A percentile compares a stretch with the other conserved stretches of the same genome.
phyloP scores from a whole-genome alignment of 1,140 invertebrate species.

The Plectus sambesii region DNA sequence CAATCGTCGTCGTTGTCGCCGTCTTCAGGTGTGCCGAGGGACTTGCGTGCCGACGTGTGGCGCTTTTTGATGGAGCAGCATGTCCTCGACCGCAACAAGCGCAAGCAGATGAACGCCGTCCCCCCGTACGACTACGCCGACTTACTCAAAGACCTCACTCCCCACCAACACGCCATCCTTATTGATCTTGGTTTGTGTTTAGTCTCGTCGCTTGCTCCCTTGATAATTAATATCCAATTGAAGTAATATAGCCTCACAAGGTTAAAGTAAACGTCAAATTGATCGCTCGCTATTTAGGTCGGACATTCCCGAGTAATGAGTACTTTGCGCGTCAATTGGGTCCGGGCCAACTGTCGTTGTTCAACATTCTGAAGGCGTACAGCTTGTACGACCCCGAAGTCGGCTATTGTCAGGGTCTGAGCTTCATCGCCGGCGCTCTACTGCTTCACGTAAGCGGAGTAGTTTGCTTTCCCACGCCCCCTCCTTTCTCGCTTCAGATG shows the following conservation, averaged over 20 bases:
- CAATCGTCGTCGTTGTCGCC: slow-evolving; percentile 3
- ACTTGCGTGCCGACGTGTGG: slow-evolving; percentile 79
- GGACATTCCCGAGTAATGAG: slow-evolving; percentile 83
- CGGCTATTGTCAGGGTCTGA: slow-evolving; percentile 69
- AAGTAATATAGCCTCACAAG: slow-evolving; percentile 2
- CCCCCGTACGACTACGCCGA: slow-evolving; percentile 68
- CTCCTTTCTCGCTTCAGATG: slow-evolving; percentile 57
- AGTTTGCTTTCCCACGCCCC: too few species aligned
- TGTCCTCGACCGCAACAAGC: slow-evolving; percentile 51
- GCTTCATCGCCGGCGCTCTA: slow-evolving; percentile 82
- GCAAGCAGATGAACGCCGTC: slow-evolving; percentile 2
- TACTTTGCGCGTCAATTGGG: slow-evolving; percentile 77
- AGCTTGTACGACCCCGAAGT: slow-evolving; percentile 83
- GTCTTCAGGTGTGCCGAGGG: slow-evolving; percentile 66
- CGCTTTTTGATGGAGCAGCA: slow-evolving; percentile 71
- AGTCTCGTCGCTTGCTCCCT: slow-evolving; percentile 1
- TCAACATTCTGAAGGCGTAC: slow-evolving; percentile 88
- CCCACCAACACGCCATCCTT: slow-evolving; percentile 84
- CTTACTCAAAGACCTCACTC: slow-evolving; percentile 71
- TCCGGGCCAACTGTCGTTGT: slow-evolving; percentile 76
- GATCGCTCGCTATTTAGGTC: slow-evolving; percentile 57
- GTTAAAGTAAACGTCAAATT: slow-evolving; percentile 7
- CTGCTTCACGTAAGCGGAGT: slow-evolving; percentile 65
- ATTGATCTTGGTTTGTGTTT: slow-evolving; percentile 64
- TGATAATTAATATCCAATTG: slow-evolving; percentile 1